Base-by-base conservation (phyloP, 2,113 vertebrate species). In the Mormyrus lacerda region DNA sequence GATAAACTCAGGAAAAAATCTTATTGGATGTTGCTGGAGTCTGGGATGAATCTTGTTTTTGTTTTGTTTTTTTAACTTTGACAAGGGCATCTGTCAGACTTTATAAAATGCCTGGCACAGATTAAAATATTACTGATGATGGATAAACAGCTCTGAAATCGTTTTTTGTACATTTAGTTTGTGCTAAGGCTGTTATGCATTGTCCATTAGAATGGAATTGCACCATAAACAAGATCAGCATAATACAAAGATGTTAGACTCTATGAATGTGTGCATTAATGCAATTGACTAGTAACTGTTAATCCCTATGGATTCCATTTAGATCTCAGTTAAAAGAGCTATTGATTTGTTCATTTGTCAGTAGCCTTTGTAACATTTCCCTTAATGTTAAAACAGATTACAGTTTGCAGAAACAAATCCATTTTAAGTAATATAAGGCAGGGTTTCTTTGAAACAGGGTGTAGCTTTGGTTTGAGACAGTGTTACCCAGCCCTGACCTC, bases 261-360 rank as follows among this genome's bases (percentile, higher is more conserved):
- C 2, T 84, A 4, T 47, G 8, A 47, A n/a, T 84, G 21, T 84
- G 82, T 45, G 44, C 42, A 42, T 84, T 84, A 84, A 11, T 47
- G 42, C 44, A 24, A 47, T 42, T 84, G 39, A 47, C 44, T 84
- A 84, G 21, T 82, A 44, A 44, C 44, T 47, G 44, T 47, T 84
- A 84, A 24, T 84, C 39, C 44, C 44, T 47, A n/a, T 24, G 82
- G 17, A 69, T 69, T 69, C 61, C 73, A 79, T 79, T 79, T 79
- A 15, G 35, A 79, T 35, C 31, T 79, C 73, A 69, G n/a, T 69
- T 69, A 42, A 79, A 79, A 42, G 31, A 79, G 35, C 15, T 42
- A 79, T 79, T 79, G 73, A 79, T 79, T 79, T 79, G 73, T 79
- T 79, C 31, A 79, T 79, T 76, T 76, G 35, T 76, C 21, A 35